Percentiles rank a stretch among this genome's conserved stretches.
Conservation (phyloP, 2,797 vertebrate genomes). For the Tarsius wallacei region DNA sequence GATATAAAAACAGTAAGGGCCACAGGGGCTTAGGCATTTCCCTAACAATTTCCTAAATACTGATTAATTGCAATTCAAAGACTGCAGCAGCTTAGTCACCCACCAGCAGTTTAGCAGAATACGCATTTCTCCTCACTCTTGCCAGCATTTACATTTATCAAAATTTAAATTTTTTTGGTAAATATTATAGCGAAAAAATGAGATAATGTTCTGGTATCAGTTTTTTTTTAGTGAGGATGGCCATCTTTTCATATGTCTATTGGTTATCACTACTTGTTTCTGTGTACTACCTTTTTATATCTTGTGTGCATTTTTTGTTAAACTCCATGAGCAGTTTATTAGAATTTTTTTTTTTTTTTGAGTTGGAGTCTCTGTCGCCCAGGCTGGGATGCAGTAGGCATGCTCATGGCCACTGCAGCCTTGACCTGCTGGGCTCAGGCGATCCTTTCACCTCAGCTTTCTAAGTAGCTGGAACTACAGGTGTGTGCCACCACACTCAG, state of each 20-base stretch:
- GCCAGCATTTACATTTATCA: not conserved
- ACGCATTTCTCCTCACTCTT: not conserved
- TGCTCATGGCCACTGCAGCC: too few species aligned
- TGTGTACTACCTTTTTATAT: not conserved
- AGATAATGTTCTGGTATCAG: not conserved
- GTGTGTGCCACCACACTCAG: too few species aligned
- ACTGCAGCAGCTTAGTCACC: not conserved
- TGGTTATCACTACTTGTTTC: not conserved
- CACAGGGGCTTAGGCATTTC: not conserved
- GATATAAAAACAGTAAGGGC: not conserved
- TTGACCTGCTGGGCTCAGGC: too few species aligned
- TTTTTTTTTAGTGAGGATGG: not conserved
- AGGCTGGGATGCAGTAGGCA: too few species aligned
- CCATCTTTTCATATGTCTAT: not conserved
- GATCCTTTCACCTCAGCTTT: too few species aligned
- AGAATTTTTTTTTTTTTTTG: not conserved
- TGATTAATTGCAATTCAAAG: not conserved
- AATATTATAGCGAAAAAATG: not conserved
- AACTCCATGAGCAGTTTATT: not conserved
- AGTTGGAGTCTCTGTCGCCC: too few species aligned
- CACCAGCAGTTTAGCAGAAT: not conserved
- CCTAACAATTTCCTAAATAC: slow-evolving; percentile 18
- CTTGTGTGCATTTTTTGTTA: not conserved
- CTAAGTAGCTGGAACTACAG: too few species aligned
- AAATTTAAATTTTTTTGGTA: not conserved